A percentile compares a stretch with the other conserved stretches of the same genome.
Conservation (phyloP, 1,140 invertebrate species). For the Trigoniulus corallinus region DNA sequence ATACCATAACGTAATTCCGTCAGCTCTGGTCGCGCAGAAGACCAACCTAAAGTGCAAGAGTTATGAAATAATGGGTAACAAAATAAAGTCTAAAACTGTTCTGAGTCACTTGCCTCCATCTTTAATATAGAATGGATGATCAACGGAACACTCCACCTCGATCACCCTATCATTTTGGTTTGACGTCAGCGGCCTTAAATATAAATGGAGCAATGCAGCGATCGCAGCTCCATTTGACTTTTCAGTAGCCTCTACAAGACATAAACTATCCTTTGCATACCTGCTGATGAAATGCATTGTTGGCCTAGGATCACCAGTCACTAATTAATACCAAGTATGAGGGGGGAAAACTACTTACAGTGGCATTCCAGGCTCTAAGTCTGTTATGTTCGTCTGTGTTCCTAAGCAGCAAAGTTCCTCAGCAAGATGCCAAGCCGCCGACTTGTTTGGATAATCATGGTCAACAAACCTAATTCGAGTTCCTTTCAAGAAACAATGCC, state of each 20-base stretch:
- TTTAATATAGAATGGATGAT: conserved; percentile 27
- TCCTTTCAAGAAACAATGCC: conserved; percentile 1
- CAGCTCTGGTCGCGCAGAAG: conserved; percentile 23
- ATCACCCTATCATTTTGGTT: too few species aligned
- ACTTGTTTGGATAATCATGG: background rate
- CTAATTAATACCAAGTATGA: too few species aligned
- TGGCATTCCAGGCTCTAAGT: too few species aligned
- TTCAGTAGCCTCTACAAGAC: too few species aligned
- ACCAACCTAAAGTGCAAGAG: conserved; percentile 24
- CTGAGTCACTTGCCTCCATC: conserved; percentile 22
- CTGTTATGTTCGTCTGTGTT: background rate
- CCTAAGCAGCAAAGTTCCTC: background rate
- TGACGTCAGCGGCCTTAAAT: too few species aligned
- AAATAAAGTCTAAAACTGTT: background rate
- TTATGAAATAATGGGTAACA: background rate
- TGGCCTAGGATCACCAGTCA: conserved; percentile 12
- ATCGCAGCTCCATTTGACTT: too few species aligned
- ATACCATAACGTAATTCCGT: conserved; percentile 27
- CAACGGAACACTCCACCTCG: conserved; percentile 19
- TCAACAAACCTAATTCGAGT: background rate
- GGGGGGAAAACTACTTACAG: too few species aligned
- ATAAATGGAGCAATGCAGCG: too few species aligned
- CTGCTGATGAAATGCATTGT: too few species aligned
- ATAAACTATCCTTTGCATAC: too few species aligned
- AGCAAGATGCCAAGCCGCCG: background rate